Conservation (phyloP, 92 coral and sea anemone species). For the Zoanthus sansibaricus region DNA sequence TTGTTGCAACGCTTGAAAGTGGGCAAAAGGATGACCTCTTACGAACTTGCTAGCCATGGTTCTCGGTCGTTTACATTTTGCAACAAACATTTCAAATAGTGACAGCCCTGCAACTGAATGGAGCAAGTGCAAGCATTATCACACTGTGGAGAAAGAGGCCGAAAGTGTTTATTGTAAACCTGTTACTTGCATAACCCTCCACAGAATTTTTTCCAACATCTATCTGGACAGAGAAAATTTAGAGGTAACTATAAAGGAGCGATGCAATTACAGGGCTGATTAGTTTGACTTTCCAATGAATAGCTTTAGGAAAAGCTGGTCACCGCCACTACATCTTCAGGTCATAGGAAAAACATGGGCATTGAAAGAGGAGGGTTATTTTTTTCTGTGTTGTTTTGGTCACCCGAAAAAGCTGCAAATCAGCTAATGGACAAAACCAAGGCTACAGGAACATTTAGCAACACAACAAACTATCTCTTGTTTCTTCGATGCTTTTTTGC, state of each 20-base stretch:
- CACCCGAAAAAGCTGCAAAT: slow-evolving; percentile 22
- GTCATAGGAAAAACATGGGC: slow-evolving; percentile 51
- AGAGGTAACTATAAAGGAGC: slow-evolving; percentile 54
- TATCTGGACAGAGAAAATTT: background rate
- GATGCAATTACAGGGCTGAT: slow-evolving; percentile 66
- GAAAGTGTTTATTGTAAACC: background rate
- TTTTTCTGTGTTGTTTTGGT: slow-evolving; percentile 52
- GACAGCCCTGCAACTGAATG: background rate
- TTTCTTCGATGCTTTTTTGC: too few species aligned
- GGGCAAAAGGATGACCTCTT: background rate
- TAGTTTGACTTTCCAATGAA: slow-evolving; percentile 59
- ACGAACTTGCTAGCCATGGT: background rate
- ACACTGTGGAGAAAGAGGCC: background rate
- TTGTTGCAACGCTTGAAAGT: too few species aligned
- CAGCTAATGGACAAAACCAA: slow-evolving; percentile 2
- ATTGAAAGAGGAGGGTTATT: slow-evolving; percentile 46
- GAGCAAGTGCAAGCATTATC: background rate
- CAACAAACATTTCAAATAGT: background rate
- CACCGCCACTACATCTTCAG: slow-evolving; percentile 53
- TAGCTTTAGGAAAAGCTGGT: slow-evolving; percentile 68
- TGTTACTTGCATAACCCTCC: background rate
- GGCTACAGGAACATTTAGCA: background rate
- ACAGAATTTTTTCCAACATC: background rate
- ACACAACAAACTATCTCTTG: too few species aligned
- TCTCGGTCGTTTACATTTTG: slow-evolving; percentile 3